Conservation (phyloP, 2,797 vertebrate species). For the Peromyscus melanophrys region DNA sequence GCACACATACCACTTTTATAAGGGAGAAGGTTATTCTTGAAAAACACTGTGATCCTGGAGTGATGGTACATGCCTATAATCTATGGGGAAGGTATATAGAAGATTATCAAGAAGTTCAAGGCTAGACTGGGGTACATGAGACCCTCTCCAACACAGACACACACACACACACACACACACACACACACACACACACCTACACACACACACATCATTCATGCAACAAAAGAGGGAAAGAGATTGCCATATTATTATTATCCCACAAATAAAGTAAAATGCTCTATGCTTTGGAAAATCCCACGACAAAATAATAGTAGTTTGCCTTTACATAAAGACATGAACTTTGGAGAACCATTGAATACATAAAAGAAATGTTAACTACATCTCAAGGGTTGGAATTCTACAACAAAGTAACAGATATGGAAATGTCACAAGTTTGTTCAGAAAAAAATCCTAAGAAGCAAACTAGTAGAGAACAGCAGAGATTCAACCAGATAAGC, state of each 20-base stretch:
- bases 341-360: not conserved
- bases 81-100: too few species aligned
- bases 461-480: not conserved
- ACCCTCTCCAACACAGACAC: not conserved
- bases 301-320: not conserved
- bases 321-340: not conserved
- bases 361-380: not conserved
- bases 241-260: not conserved
- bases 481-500: not conserved
- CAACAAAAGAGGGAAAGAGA: not conserved
- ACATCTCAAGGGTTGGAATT: not conserved
- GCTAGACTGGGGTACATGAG: too few species aligned
- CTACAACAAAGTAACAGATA: not conserved
- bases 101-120: not conserved
- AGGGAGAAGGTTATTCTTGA: not conserved
- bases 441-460: not conserved
- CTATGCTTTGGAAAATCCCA: not conserved
- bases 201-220: not conserved
- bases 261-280: not conserved
- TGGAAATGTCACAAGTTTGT: not conserved
- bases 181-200: not conserved
- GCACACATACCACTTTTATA: not conserved
- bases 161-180: not conserved
- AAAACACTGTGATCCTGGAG: not conserved
- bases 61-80: not conserved